A percentile compares a stretch with the other conserved stretches of the same genome.
These are phyloP conservation scores for Orgyia antiqua DNA, from an alignment of 2,888 invertebrate genomes.

Conservation along the genomic window DNA sequence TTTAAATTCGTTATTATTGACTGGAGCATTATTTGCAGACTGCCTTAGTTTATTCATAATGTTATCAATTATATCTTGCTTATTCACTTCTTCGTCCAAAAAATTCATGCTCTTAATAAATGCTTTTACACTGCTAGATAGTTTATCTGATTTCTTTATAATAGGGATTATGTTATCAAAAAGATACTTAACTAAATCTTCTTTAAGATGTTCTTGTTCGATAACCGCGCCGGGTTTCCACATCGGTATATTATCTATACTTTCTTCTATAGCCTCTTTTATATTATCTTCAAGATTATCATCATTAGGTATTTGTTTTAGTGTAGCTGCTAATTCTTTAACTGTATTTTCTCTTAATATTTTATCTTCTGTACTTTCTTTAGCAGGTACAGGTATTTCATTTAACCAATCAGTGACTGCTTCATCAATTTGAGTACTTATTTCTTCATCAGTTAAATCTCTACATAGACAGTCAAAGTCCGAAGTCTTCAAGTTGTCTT, in stretches of 20 bases:
- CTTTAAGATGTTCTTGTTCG: conserved; percentile 1
- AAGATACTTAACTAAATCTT: conserved; percentile 1
- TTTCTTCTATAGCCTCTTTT: background rate
- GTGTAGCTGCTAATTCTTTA: background rate
- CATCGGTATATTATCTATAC: conserved; percentile 5
- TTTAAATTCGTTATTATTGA: background rate
- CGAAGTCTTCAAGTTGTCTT: too few relatives aligned
- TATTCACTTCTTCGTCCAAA: background rate
- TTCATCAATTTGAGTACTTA: conserved; percentile 2
- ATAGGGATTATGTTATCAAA: conserved; percentile 2
- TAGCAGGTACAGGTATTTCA: conserved; percentile 1
- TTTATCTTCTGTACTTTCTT: conserved; percentile 3
- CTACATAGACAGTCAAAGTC: background rate
- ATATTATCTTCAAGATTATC: conserved; percentile 3
- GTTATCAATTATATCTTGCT: conserved; percentile 1
- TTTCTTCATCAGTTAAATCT: background rate
- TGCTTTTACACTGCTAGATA: background rate
- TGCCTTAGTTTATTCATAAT: background rate
- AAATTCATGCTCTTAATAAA: conserved; percentile 1
- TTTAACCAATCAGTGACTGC: background rate
- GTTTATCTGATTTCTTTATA: background rate
- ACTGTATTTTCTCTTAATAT: background rate
- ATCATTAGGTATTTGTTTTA: conserved; percentile 1
- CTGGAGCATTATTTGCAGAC: background rate
- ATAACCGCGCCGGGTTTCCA: conserved; percentile 1